Base-by-base conservation (phyloP, 2,888 invertebrate species). In the Rutpela maculata region DNA sequence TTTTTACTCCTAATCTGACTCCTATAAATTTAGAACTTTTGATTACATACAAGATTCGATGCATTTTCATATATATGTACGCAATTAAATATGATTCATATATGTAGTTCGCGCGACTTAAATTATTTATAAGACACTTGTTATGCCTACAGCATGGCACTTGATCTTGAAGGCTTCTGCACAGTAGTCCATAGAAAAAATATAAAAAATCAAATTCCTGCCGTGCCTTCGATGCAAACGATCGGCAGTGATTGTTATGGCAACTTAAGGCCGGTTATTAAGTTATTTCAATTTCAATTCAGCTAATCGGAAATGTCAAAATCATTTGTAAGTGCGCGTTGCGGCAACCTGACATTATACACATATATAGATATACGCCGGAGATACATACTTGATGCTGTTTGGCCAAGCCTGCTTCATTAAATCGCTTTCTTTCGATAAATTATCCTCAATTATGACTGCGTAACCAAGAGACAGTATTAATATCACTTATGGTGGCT, bases 291-390 rank as follows among this genome's bases (percentile, higher is more conserved):
- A 43, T 70, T 59, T 35, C 55, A 38, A 60, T 70, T 11, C 70
- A 60, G 43, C 35, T 38, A 59, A 70, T 59, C 70, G 70, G 60
- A 70, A 70, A 60, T 70, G 70, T 70, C 70, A 70, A 70, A 70
- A 18, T 70, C 70, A 38, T 43, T 59, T 60, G 38, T 38, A 35
- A 22, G 69, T 57, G 43, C 19, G 65, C 38, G 31, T 22, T 56
- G n/a, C n/a, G 6, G 35, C 57, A 57, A 69, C 7, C 69, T 69
- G 69, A 70, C 38, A 38, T 59, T 56, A 59, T 38, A 50, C 15
- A 31, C 35, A 18, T 69, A 55, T 59, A 43, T 60, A n/a, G 60
- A 60, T 60, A 22, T 17, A 50, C 59, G 35, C 31, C 57, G n/a
- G 1, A 50, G 55, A 62, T 62, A 62, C 65, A 22, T 43, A 43